Conservation (phyloP, 2,797 vertebrate species). For the Luscinia megarhynchos region DNA sequence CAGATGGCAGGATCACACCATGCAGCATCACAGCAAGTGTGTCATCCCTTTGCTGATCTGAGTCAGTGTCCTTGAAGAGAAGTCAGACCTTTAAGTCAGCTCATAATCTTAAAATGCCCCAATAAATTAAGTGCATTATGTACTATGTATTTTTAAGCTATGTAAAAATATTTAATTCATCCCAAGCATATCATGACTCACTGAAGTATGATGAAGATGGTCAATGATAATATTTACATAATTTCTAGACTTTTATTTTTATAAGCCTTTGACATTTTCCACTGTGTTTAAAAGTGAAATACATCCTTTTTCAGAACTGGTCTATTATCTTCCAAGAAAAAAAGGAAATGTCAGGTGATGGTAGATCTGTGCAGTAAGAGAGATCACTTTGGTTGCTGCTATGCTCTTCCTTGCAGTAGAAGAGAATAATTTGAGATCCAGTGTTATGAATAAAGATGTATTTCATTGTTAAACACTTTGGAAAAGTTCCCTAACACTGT, state of each 20-base stretch:
- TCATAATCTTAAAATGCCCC: background rate
- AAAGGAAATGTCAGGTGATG: background rate
- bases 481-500: background rate
- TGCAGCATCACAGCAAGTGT: accelerated
- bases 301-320: background rate
- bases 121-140: background rate
- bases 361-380: accelerated
- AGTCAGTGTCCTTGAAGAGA: background rate
- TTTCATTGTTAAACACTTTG: background rate
- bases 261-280: background rate
- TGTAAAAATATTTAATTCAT: background rate
- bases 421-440: background rate
- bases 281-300: background rate
- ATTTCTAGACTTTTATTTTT: background rate
- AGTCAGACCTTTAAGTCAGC: background rate
- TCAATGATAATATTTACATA: slow-evolving; percentile 16
- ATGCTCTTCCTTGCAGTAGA: background rate
- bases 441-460: background rate
- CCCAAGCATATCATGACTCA: background rate
- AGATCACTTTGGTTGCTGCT: background rate
- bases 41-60: background rate
- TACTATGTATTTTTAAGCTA: background rate
- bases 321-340: background rate
- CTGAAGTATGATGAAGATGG: background rate
- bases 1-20: background rate